phyloP scores from a whole-genome alignment of 2,797 vertebrate species.

The Petrocephalus schoutedeni region DNA sequence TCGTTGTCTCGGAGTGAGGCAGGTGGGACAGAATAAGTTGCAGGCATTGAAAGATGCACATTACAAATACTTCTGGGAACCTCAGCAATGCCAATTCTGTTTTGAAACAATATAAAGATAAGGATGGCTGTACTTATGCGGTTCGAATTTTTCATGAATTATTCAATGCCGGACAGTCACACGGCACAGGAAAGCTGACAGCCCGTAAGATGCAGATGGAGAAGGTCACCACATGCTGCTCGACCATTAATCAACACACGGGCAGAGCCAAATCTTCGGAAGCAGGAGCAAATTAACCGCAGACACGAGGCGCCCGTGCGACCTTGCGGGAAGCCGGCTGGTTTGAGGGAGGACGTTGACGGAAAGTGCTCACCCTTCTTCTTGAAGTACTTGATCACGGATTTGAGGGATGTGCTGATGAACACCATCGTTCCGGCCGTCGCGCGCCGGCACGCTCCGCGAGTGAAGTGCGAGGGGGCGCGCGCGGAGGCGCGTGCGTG shows the following conservation, averaged over 20 bases:
- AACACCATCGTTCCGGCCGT: slow-evolving; percentile 80
- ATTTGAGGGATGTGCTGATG: slow-evolving; percentile 89
- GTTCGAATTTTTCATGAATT: neutral
- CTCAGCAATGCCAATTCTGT: neutral
- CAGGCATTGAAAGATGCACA: neutral
- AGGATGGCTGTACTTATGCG: neutral
- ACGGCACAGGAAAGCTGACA: neutral
- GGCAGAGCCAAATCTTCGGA: neutral
- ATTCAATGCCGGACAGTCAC: neutral
- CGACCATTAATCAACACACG: neutral
- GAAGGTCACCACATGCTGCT: neutral
- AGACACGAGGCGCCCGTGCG: neutral
- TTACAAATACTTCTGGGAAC: neutral
- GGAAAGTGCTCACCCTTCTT: slow-evolving; percentile 83
- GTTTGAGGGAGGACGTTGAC: neutral
- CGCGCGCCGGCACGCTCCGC: neutral
- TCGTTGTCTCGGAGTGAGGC: neutral
- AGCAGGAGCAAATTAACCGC: neutral
- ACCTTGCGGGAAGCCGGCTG: neutral
- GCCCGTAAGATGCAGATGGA: neutral
- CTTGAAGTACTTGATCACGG: slow-evolving; percentile 92
- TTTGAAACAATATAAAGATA: neutral
- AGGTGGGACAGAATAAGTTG: neutral
- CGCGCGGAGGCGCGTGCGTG: neutral
- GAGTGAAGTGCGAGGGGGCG: neutral